Evolutionary conservation across 1,140 invertebrate genomes (phyloP).

Genomic region (Lysiphlebus fabarum): DNA sequence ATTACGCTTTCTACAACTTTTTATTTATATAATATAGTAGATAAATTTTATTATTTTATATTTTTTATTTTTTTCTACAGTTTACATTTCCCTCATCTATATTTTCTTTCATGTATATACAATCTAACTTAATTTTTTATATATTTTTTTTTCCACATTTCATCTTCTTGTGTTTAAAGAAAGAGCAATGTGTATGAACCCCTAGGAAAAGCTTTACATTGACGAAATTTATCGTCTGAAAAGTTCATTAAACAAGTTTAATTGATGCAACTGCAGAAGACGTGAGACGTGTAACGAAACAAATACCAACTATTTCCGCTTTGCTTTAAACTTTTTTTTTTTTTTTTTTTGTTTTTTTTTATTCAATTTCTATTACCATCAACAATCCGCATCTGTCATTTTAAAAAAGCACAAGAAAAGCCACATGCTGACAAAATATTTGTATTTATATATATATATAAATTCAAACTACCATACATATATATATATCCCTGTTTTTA

Average conservation of each 20-base stretch:
- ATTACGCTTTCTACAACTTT: constrained; percentile 13
- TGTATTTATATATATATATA: too few species aligned
- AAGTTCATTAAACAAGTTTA: constrained; percentile 26
- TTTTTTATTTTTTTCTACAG: constrained; percentile 3
- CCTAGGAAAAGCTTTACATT: constrained; percentile 14
- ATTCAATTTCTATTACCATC: too few species aligned
- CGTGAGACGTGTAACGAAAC: constrained; percentile 9
- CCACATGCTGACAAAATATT: constrained; percentile 8
- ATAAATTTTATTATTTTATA: background rate
- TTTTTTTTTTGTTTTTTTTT: background rate
- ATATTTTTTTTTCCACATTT: background rate
- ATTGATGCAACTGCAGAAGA: constrained; percentile 7
- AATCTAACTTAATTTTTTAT: background rate
- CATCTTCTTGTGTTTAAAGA: background rate
- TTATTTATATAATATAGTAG: too few species aligned
- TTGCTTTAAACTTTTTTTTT: background rate
- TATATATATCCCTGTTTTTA: too few species aligned
- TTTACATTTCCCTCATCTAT: background rate
- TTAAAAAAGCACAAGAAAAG: too few species aligned
- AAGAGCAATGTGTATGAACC: too few species aligned
- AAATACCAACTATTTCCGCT: constrained; percentile 17
- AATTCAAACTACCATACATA: too few species aligned
- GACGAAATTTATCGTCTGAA: constrained; percentile 14
- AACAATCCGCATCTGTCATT: too few species aligned
- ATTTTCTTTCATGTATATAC: background rate